Percentiles rank a stretch among this genome's conserved stretches.
Evolutionary conservation across 2,113 vertebrate species (phyloP).

Genomic region (Callopanchax toddi): DNA sequence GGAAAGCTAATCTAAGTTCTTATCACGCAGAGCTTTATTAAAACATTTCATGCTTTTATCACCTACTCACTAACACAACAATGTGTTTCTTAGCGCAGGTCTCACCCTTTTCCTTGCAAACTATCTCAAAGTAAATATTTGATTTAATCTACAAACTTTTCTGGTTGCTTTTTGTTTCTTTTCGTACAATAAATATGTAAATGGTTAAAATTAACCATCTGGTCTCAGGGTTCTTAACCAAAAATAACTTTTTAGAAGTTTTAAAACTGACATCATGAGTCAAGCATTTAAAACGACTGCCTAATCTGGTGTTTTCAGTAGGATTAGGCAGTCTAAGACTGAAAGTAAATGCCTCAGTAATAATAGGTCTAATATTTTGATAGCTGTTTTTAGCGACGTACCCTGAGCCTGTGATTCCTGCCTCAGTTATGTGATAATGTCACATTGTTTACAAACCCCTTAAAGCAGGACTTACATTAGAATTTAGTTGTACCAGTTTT

Average conservation of each 20-base stretch:
- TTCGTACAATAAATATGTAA: not conserved
- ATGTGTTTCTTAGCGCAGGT: not conserved
- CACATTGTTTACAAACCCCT: not conserved
- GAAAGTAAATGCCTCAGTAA: not conserved
- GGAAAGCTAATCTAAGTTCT: not conserved
- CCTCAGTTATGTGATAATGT: not conserved
- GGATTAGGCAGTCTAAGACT: not conserved
- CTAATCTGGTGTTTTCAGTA: not conserved
- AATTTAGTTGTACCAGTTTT: slow-evolving; percentile 7
- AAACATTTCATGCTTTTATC: not conserved
- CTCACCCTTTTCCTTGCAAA: not conserved
- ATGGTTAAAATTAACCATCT: not conserved
- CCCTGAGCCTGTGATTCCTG: not conserved
- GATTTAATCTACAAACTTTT: no score
- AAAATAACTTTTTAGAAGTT: not conserved
- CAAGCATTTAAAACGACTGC: no score
- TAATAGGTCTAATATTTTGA: not conserved
- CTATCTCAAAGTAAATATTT: slow-evolving; percentile 1
- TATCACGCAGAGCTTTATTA: not conserved
- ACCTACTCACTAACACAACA: not conserved
- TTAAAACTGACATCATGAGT: not conserved
- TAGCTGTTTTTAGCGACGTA: not conserved
- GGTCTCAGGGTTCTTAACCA: not conserved
- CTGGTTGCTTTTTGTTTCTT: not conserved
- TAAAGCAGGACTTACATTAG: not conserved